phyloP scores from a whole-genome alignment of 2,797 vertebrate genomes.

The Cheirogaleus major region DNA sequence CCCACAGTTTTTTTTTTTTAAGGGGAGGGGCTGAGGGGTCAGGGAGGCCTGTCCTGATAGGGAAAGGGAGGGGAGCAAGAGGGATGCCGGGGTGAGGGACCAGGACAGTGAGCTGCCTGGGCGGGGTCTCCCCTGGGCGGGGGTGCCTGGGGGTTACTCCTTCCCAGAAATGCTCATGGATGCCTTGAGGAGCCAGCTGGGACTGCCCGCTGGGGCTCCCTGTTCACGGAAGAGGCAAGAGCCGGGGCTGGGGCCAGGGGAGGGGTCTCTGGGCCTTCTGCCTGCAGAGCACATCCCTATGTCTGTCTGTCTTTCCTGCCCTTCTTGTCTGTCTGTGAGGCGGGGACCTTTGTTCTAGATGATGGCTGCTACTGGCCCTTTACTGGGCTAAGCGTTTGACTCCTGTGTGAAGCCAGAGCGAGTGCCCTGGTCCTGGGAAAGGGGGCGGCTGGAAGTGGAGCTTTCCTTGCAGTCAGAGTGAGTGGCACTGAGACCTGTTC shows the following conservation, averaged over 20 bases:
- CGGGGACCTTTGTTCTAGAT: not conserved
- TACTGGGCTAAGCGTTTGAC: not conserved
- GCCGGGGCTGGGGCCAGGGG: rapidly evolving
- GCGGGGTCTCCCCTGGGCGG: too few species aligned
- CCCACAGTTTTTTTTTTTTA: not conserved
- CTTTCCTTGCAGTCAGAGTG: not conserved
- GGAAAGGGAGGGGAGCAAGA: not conserved
- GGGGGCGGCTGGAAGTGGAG: not conserved
- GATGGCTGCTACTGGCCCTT: not conserved
- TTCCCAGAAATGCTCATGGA: not conserved
- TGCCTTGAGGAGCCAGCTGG: not conserved
- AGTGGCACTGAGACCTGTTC: not conserved
- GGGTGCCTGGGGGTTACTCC: not conserved
- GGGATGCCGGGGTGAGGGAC: not conserved
- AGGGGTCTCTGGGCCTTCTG: not conserved
- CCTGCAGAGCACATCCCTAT: not conserved
- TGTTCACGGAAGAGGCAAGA: not conserved
- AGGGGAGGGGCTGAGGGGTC: not conserved
- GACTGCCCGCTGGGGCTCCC: rapidly evolving
- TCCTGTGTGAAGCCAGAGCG: not conserved
- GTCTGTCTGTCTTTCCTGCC: not conserved
- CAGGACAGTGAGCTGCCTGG: not conserved
- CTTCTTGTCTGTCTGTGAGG: not conserved
- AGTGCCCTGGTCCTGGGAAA: not conserved
- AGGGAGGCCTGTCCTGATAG: not conserved